Conservation (phyloP, 2,888 invertebrate species). For the Drosophila subsilvestris region DNA sequence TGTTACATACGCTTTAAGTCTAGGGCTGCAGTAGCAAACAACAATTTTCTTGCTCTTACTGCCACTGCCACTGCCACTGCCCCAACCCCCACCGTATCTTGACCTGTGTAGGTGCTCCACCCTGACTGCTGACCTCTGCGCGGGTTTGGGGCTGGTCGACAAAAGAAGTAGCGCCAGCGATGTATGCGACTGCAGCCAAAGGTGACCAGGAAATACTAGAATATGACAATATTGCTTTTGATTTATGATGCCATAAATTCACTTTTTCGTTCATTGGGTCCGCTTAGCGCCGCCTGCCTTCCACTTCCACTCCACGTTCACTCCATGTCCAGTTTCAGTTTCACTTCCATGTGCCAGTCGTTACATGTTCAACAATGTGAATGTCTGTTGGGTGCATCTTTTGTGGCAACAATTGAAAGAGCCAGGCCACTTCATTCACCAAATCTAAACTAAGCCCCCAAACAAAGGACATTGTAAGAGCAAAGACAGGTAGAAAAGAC, state of each 20-base stretch:
- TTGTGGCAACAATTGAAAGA: slow-evolving; percentile 12
- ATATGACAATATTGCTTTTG: slow-evolving; percentile 82
- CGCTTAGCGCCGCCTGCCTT: slow-evolving; percentile 2
- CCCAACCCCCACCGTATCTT: neutral
- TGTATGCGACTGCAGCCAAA: slow-evolving; percentile 32
- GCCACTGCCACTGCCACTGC: too few species aligned
- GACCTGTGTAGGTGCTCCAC: neutral
- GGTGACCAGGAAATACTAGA: slow-evolving; percentile 61
- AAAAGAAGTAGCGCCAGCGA: slow-evolving; percentile 17
- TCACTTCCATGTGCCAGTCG: neutral
- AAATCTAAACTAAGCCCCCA: neutral
- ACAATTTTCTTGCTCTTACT: too few species aligned
- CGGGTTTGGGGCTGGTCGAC: neutral
- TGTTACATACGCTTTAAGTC: slow-evolving; percentile 10
- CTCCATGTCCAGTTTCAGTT: neutral
- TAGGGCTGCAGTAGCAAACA: slow-evolving; percentile 16
- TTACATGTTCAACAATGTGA: slow-evolving; percentile 8
- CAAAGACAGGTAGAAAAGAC: neutral
- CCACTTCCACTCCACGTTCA: neutral
- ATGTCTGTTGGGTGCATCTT: slow-evolving; percentile 19
- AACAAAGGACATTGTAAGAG: neutral
- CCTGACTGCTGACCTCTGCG: slow-evolving; percentile 12
- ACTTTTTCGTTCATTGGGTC: slow-evolving; percentile 66
- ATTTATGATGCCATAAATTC: slow-evolving; percentile 82
- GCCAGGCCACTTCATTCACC: slow-evolving; percentile 12